Conservation (phyloP, 2,113 vertebrate species). For the Noturus placidus region DNA sequence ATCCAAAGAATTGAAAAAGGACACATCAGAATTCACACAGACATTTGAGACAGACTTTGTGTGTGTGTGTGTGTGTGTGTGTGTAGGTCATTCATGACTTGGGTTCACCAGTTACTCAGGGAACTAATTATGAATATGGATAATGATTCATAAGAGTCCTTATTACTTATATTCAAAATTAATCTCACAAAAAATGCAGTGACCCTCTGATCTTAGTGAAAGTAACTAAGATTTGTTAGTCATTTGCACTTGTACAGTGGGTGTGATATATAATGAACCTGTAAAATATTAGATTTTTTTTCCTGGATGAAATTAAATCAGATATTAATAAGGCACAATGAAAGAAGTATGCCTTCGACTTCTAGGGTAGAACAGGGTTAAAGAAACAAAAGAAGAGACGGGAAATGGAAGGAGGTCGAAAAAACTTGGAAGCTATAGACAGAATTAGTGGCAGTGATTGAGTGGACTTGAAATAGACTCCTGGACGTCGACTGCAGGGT, state of each 20-base stretch:
- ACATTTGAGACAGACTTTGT: slow-evolving; percentile 12
- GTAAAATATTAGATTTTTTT: not conserved
- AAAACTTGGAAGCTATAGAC: slow-evolving; percentile 13
- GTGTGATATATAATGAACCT: not conserved
- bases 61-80: slow-evolving; percentile 7
- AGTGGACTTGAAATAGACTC: slow-evolving; percentile 44
- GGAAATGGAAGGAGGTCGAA: not conserved
- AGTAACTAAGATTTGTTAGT: not conserved
- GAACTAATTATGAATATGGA: slow-evolving; percentile 10
- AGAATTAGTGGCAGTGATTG: slow-evolving; percentile 37
- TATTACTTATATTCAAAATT: slow-evolving; percentile 1
- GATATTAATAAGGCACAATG: slow-evolving; percentile 2
- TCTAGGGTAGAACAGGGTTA: slow-evolving; percentile 10
- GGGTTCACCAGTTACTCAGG: not conserved
- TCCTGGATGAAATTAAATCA: slow-evolving; percentile 18
- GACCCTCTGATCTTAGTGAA: not conserved
- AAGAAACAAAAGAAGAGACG: slow-evolving; percentile 28
- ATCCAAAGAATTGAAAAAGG: slow-evolving; percentile 29
- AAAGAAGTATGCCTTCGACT: not conserved
- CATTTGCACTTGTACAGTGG: not conserved
- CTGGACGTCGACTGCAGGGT: slow-evolving; percentile 33
- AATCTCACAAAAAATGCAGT: not conserved
- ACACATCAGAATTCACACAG: slow-evolving; percentile 21
- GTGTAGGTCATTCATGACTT: not conserved
- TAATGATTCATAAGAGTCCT: not conserved